A percentile compares a stretch with the other conserved stretches of the same genome.
Conservation (phyloP, 2,888 invertebrate species). For the Laothoe populi region DNA sequence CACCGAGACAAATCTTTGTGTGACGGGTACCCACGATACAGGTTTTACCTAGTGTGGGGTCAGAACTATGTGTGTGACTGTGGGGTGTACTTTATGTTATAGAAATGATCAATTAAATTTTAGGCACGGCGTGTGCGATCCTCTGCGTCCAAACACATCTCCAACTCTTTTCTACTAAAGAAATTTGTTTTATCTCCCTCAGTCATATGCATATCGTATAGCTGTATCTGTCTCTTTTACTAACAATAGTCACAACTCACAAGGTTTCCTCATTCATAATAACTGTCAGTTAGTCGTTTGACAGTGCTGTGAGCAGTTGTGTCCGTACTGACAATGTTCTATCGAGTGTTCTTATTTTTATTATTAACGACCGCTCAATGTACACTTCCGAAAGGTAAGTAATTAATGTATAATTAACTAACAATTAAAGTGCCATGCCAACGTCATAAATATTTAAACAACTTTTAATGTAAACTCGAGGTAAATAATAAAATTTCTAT, state of each 20-base stretch:
- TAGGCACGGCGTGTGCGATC: too few species aligned
- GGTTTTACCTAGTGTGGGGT: too few species aligned
- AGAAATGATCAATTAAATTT: too few species aligned
- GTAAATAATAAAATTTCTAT: too few species aligned
- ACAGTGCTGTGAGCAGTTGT: neutral
- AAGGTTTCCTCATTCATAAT: neutral
- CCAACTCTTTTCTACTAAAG: neutral
- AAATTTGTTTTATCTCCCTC: neutral
- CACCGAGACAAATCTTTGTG: too few species aligned
- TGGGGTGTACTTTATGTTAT: too few species aligned
- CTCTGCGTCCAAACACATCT: too few species aligned
- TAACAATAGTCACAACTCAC: too few species aligned
- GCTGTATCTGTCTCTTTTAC: neutral
- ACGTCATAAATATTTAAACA: neutral
- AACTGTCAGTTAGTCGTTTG: too few species aligned
- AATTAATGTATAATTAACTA: neutral
- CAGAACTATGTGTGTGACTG: too few species aligned
- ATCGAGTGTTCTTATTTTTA: constrained; percentile 37
- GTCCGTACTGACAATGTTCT: neutral
- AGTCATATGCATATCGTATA: neutral
- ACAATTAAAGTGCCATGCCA: neutral
- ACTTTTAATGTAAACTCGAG: too few species aligned
- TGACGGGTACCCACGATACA: too few species aligned
- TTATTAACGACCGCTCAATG: constrained; percentile 37
- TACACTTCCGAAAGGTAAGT: constrained; percentile 43